A percentile compares a stretch with the other conserved stretches of the same genome.
phyloP scores from a whole-genome alignment of 2,113 vertebrate genomes.

The Chunga burmeisteri region DNA sequence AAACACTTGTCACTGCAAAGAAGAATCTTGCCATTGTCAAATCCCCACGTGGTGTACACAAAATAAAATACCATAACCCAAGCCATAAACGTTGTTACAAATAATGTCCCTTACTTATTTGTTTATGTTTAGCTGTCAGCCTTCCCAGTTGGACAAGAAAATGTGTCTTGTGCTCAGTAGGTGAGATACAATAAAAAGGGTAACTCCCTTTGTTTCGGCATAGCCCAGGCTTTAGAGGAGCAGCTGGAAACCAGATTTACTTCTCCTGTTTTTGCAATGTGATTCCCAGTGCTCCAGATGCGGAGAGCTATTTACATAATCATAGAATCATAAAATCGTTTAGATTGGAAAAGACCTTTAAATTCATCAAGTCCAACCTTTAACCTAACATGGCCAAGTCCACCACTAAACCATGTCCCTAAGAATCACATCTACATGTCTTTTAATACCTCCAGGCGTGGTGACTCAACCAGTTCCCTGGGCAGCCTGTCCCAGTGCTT shows the following conservation, averaged over 20 bases:
- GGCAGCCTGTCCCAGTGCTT: neutral
- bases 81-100: neutral
- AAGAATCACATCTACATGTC: neutral
- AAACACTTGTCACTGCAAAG: neutral
- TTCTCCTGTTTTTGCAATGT: neutral
- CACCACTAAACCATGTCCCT: neutral
- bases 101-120: neutral
- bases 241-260: neutral
- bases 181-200: neutral
- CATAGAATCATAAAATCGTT: neutral
- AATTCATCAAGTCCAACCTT: neutral
- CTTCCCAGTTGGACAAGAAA: neutral
- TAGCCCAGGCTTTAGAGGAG: neutral
- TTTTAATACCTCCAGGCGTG: neutral
- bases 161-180: neutral
- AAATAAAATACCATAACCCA: neutral
- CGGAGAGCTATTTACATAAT: slow-evolving; percentile 19
- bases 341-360: neutral
- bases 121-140: neutral
- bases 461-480: neutral
- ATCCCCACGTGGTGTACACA: neutral
- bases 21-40: neutral
- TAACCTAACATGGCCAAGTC: neutral
- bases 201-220: neutral
- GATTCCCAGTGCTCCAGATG: neutral